These are phyloP conservation scores for Tridacna crocea DNA, from an alignment of 2,888 invertebrate genomes.

Conservation along the genomic window DNA sequence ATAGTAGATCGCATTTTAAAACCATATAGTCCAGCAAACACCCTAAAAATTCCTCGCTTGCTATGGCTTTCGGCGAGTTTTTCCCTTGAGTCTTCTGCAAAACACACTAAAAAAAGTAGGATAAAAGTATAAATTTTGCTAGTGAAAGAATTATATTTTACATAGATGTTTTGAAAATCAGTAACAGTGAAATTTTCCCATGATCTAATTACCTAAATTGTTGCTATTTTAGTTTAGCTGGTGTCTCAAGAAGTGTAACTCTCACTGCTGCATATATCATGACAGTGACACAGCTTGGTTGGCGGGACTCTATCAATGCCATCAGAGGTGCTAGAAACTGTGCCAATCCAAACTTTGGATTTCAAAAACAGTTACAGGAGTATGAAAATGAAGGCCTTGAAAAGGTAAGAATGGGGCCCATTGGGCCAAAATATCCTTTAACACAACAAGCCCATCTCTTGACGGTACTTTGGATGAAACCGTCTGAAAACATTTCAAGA, in stretches of 20 bases:
- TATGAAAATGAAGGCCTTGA: conserved; percentile 84
- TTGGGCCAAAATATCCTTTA: too few species aligned
- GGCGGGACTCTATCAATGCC: conserved; percentile 97
- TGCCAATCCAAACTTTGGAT: conserved; percentile 98
- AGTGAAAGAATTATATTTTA: too few species aligned
- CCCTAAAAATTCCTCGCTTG: too few species aligned
- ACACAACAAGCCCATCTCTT: too few species aligned
- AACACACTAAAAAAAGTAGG: too few species aligned
- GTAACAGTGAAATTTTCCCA: not conserved
- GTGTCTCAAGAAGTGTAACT: conserved; percentile 98
- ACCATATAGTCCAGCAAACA: too few species aligned
- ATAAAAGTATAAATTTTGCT: too few species aligned
- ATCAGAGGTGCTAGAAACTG: conserved; percentile 95
- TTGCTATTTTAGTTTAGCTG: conserved; percentile 90
- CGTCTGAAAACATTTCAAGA: not conserved
- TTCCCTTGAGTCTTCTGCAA: too few species aligned
- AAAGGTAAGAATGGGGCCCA: conserved; percentile 70
- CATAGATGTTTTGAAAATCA: too few species aligned
- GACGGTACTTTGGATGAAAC: not conserved
- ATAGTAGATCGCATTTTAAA: too few species aligned
- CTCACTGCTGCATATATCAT: conserved; percentile 98
- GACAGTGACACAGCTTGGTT: conserved; percentile 94
- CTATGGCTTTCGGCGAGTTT: too few species aligned
- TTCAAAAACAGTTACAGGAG: conserved; percentile 96
- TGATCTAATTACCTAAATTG: too few species aligned